Evolutionary conservation across 2,888 invertebrate genomes (phyloP).

Genomic region (Venusia cambrica): DNA sequence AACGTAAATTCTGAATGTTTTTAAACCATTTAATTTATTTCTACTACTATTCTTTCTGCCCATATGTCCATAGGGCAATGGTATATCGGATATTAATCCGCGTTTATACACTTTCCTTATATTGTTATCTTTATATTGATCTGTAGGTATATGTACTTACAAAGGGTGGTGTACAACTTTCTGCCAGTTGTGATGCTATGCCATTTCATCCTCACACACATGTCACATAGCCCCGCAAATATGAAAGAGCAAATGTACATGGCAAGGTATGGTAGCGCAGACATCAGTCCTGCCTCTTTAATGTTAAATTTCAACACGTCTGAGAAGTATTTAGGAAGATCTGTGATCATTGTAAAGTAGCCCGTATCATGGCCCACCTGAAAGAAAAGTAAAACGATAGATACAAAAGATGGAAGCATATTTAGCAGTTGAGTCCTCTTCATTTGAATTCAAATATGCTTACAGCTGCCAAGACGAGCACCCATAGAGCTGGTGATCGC

Average conservation of each 20-base stretch:
- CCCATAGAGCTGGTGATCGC: constrained; percentile 84
- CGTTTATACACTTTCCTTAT: too few relatives aligned
- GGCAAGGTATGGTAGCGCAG: constrained; percentile 83
- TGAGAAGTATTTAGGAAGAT: constrained; percentile 85
- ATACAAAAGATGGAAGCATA: too few relatives aligned
- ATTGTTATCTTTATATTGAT: too few relatives aligned
- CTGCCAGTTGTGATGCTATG: constrained; percentile 81
- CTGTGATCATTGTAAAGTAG: constrained; percentile 85
- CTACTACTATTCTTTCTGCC: too few relatives aligned
- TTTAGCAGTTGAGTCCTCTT: too few relatives aligned
- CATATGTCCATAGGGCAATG: too few relatives aligned
- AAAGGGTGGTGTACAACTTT: constrained; percentile 84
- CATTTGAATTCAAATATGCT: constrained; percentile 38
- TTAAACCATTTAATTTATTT: too few relatives aligned
- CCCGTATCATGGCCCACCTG: constrained; percentile 86
- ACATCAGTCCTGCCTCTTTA: constrained; percentile 82
- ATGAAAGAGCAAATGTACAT: constrained; percentile 83
- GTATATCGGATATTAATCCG: too few relatives aligned
- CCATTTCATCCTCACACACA: constrained; percentile 80
- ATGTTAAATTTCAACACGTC: constrained; percentile 84
- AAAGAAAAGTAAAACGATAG: constrained; percentile 16
- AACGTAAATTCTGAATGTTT: too few relatives aligned
- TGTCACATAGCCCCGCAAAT: constrained; percentile 84
- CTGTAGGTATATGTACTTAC: too few relatives aligned
- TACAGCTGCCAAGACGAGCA: constrained; percentile 85